phyloP scores from a whole-genome alignment of 1,140 invertebrate genomes.

The Sinella curviseta region DNA sequence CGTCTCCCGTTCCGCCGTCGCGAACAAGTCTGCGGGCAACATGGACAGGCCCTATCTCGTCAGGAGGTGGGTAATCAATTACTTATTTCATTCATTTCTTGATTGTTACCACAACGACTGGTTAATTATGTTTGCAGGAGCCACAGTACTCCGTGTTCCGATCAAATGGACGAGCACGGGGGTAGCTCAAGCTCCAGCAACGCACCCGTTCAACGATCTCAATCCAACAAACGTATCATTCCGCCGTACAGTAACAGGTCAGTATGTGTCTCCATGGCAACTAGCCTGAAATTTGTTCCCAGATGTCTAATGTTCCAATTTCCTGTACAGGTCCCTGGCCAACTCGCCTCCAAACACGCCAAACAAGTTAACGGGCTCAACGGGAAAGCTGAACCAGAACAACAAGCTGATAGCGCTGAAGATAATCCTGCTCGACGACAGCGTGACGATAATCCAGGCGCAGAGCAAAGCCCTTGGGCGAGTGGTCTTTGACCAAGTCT shows the following conservation, averaged over 20 bases:
- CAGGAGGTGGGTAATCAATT: too few species aligned
- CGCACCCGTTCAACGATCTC: not conserved
- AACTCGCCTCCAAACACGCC: slow-evolving; percentile 6
- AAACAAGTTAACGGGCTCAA: not conserved
- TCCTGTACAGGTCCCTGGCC: not conserved
- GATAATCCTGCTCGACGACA: slow-evolving; percentile 45
- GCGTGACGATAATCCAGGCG: slow-evolving; percentile 48
- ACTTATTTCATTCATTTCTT: not conserved
- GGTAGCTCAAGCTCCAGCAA: not conserved
- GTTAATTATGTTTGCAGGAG: not conserved
- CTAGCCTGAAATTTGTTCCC: too few species aligned
- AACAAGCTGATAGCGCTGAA: slow-evolving; percentile 33
- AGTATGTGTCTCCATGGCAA: too few species aligned
- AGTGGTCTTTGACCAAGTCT: slow-evolving; percentile 94
- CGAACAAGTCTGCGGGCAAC: too few species aligned
- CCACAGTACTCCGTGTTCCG: not conserved
- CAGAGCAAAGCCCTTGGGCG: slow-evolving; percentile 87
- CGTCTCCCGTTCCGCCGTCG: too few species aligned
- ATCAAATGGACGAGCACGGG: not conserved
- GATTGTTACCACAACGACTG: not conserved
- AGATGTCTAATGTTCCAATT: not conserved
- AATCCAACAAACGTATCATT: slow-evolving; percentile 15
- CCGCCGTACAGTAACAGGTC: not conserved
- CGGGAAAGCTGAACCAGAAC: not conserved
- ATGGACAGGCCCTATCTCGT: too few species aligned